phyloP scores from a whole-genome alignment of 2,113 vertebrate species.

The Cettia cetti region DNA sequence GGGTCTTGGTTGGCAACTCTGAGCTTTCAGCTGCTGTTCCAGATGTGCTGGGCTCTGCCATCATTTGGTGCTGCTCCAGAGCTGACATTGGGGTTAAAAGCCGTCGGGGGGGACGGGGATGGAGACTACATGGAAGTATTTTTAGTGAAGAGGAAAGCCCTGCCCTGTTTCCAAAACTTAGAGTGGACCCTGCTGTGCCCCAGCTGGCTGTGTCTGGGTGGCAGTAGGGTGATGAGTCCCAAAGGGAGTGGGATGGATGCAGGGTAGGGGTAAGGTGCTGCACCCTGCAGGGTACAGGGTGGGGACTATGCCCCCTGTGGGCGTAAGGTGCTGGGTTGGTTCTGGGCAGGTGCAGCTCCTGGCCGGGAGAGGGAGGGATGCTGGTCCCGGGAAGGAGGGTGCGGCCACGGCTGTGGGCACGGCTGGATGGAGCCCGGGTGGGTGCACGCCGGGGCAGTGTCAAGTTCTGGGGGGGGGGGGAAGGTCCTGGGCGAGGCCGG shows the following conservation, averaged over 20 bases:
- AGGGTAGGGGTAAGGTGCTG: no score
- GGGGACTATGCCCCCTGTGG: not conserved
- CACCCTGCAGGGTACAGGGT: no score
- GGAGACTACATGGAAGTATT: not conserved
- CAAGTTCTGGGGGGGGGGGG: not conserved
- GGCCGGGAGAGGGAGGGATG: not conserved
- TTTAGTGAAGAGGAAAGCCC: not conserved
- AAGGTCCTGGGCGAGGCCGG: not conserved
- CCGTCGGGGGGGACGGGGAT: accelerated
- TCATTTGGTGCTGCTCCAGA: not conserved
- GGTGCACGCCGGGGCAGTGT: not conserved
- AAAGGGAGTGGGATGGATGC: not conserved
- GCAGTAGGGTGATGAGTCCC: not conserved
- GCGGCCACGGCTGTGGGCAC: not conserved
- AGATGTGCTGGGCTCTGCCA: not conserved
- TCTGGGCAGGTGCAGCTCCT: not conserved
- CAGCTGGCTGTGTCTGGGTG: not conserved
- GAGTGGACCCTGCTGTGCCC: accelerated
- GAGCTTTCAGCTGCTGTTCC: accelerated
- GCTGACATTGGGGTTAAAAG: not conserved
- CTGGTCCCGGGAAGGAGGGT: not conserved
- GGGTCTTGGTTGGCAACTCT: accelerated
- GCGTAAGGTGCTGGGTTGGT: no score
- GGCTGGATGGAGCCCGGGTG: not conserved
- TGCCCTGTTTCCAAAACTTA: not conserved